A percentile compares a stretch with the other conserved stretches of the same genome.
Conservation (phyloP, 2,113 vertebrate species). For the Esox niger region DNA sequence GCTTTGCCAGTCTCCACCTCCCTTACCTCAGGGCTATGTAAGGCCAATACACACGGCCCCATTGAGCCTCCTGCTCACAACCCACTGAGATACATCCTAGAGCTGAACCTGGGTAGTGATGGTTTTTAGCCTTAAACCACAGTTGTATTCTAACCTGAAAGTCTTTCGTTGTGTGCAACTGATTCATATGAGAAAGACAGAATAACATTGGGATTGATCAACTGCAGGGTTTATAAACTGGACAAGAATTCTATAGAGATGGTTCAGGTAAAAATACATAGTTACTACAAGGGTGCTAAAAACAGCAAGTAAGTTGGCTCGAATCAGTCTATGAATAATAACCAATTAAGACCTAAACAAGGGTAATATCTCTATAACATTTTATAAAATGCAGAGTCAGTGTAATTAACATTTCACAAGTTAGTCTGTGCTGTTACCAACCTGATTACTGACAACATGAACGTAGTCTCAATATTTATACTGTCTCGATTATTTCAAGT, state of each 20-base stretch:
- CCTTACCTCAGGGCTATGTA: no score
- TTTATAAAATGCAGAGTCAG: not conserved
- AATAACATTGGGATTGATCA: not conserved
- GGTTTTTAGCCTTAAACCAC: no score
- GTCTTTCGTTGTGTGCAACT: not conserved
- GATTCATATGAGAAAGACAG: slow-evolving; percentile 2
- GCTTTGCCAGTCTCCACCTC: no score
- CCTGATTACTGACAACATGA: slow-evolving; percentile 59
- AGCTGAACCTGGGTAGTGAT: no score
- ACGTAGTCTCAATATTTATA: slow-evolving; percentile 61
- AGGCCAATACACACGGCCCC: no score
- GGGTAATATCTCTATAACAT: not conserved
- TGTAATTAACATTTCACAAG: slow-evolving; percentile 24
- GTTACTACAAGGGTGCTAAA: not conserved
- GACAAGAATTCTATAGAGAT: no score
- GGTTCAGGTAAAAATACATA: not conserved
- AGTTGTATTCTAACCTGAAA: slow-evolving; percentile 22
- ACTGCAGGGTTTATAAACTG: not conserved
- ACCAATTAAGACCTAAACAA: not conserved
- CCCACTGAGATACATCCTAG: no score
- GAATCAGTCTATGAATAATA: not conserved
- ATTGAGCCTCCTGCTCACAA: no score
- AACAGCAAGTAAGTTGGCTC: not conserved
- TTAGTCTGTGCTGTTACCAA: slow-evolving; percentile 36
- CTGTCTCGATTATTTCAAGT: slow-evolving; percentile 55